phyloP scores from a whole-genome alignment of 2,888 invertebrate species.

The Flexamia atlantica region DNA sequence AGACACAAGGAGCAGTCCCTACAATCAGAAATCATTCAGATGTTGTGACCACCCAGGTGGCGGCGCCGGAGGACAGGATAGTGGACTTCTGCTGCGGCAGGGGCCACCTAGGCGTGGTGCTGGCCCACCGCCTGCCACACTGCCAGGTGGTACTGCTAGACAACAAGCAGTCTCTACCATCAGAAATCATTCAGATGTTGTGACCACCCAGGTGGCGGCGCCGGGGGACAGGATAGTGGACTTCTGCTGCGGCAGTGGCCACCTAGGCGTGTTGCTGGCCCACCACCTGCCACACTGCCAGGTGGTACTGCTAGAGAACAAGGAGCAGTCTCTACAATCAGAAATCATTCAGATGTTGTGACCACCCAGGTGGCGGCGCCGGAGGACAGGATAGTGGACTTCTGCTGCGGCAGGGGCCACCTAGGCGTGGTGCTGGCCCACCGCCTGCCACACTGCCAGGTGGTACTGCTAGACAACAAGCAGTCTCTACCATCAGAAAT shows the following conservation, averaged over 20 bases:
- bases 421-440: slow-evolving; percentile 91
- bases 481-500: no score
- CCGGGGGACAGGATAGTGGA: slow-evolving; percentile 88
- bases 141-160: slow-evolving; percentile 91
- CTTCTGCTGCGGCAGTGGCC: slow-evolving; percentile 97
- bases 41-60: slow-evolving; percentile 74
- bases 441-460: slow-evolving; percentile 72
- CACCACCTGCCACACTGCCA: slow-evolving; percentile 86
- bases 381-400: slow-evolving; percentile 90
- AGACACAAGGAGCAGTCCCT: slow-evolving; percentile 93
- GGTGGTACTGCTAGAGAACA: slow-evolving; percentile 93
- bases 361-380: slow-evolving; percentile 78
- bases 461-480: no score
- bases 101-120: slow-evolving; percentile 93
- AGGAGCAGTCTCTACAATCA: slow-evolving; percentile 85
- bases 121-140: slow-evolving; percentile 86
- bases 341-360: no score
- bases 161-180: slow-evolving; percentile 83
- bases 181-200: no score
- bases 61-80: slow-evolving; percentile 83
- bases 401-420: slow-evolving; percentile 97
- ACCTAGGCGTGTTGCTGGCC: slow-evolving; percentile 92
- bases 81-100: slow-evolving; percentile 98
- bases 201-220: slow-evolving; percentile 77
- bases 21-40: no score